These are phyloP conservation scores for Illadopsis cleaveri DNA, from an alignment of 2,113 vertebrate genomes.

Conservation along the genomic window DNA sequence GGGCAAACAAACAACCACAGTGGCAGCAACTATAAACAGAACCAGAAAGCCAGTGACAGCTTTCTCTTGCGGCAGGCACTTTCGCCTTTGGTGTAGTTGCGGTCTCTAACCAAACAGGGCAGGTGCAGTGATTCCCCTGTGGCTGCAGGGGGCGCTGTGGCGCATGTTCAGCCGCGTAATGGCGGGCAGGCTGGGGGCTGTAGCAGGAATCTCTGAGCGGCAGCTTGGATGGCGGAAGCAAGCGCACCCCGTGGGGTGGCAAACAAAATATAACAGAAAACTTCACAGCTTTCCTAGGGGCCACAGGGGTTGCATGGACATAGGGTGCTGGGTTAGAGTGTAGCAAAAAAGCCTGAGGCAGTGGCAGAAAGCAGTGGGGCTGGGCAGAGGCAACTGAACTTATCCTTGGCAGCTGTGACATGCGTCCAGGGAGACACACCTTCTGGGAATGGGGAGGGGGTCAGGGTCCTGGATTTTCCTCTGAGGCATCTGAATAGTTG, in stretches of 20 bases:
- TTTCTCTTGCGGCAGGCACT: no score
- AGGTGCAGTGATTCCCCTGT: accelerated
- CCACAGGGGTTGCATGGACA: accelerated
- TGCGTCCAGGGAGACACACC: accelerated
- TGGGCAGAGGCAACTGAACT: not conserved
- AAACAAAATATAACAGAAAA: not conserved
- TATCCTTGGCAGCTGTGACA: not conserved
- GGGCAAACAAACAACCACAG: no score
- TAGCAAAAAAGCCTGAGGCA: not conserved
- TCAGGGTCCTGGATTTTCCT: not conserved
- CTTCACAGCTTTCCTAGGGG: not conserved
- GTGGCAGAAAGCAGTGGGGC: not conserved
- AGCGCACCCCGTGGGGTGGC: not conserved
- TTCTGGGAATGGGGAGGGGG: not conserved
- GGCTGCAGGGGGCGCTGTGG: not conserved
- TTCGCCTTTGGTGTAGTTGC: not conserved
- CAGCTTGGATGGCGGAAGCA: not conserved
- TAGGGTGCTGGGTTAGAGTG: not conserved
- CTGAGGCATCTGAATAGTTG: not conserved
- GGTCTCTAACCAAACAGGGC: accelerated
- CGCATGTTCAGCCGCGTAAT: accelerated
- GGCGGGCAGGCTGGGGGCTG: accelerated
- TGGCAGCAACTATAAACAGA: not conserved
- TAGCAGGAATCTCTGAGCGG: accelerated
- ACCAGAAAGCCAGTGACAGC: no score